Conservation (phyloP, 2,113 vertebrate species). For the Jacana jacana region DNA sequence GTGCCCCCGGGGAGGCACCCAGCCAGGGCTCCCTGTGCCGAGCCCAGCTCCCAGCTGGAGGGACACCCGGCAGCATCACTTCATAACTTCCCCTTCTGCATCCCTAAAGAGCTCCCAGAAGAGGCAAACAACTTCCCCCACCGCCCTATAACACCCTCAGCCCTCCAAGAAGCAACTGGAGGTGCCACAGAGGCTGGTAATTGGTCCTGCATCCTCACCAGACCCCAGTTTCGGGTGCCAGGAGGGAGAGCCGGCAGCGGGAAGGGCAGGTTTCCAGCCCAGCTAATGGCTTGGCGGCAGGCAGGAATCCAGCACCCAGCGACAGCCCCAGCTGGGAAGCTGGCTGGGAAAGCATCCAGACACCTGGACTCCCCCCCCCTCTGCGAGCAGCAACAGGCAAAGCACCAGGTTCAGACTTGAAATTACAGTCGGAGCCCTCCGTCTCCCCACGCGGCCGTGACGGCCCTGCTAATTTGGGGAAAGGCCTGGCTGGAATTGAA, state of each 20-base stretch:
- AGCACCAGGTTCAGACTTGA: neutral
- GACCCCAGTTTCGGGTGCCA: fast-evolving
- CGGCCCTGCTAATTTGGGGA: neutral
- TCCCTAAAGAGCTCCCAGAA: neutral
- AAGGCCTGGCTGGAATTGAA: neutral
- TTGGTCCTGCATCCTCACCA: neutral
- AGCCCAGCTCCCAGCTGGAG: too few relatives aligned
- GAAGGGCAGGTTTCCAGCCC: neutral
- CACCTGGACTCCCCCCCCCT: neutral
- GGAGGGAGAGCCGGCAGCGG: neutral
- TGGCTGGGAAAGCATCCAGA: neutral
- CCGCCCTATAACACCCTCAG: neutral
- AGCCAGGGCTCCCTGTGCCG: too few relatives aligned
- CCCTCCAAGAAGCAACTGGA: neutral
- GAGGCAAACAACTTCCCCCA: neutral
- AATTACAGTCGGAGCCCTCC: neutral
- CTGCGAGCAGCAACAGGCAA: neutral
- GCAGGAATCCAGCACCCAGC: neutral
- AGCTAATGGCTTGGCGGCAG: neutral
- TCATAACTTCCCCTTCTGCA: fast-evolving
- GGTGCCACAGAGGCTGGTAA: neutral
- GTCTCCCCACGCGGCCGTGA: neutral
- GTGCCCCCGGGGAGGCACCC: too few relatives aligned
- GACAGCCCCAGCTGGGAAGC: neutral
- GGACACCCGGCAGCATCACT: neutral